Evolutionary conservation across 1,140 invertebrate genomes (phyloP).

Genomic region (Triops longicaudatus): DNA sequence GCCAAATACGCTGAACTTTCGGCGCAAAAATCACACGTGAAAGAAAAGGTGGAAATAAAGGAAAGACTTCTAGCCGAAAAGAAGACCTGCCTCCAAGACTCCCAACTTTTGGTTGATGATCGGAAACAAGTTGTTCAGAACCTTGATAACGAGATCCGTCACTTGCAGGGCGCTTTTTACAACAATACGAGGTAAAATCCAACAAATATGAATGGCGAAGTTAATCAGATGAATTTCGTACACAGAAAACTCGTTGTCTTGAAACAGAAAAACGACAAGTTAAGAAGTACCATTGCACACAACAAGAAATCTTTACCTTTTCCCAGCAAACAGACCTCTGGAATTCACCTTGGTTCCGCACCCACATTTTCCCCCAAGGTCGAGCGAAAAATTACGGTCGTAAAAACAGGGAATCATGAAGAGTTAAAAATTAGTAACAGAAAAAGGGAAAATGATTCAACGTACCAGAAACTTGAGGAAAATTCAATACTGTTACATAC

Average conservation of each 20-base stretch:
- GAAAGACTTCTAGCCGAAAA: not conserved
- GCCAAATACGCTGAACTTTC: not conserved
- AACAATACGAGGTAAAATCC: not conserved
- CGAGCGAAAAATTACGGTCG: too few species aligned
- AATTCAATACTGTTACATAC: not conserved
- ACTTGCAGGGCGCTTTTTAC: not conserved
- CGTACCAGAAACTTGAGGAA: not conserved
- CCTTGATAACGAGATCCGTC: not conserved
- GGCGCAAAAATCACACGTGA: not conserved
- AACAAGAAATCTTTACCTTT: too few species aligned
- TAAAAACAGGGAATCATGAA: too few species aligned
- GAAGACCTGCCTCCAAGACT: not conserved
- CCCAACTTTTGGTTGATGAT: not conserved
- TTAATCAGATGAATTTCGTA: not conserved
- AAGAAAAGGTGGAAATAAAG: not conserved
- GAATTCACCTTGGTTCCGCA: too few species aligned
- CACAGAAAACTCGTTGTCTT: not conserved
- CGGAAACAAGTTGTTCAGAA: not conserved
- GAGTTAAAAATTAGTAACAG: too few species aligned
- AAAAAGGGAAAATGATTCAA: too few species aligned
- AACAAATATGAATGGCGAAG: not conserved
- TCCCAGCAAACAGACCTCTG: too few species aligned
- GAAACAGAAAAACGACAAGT: not conserved
- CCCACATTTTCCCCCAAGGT: too few species aligned
- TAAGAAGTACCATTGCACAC: not conserved